Evolutionary conservation across 2,797 vertebrate species (phyloP), one percentile per base, ranked within the genome.

Genomic region (Dermochelys coriacea): DNA sequence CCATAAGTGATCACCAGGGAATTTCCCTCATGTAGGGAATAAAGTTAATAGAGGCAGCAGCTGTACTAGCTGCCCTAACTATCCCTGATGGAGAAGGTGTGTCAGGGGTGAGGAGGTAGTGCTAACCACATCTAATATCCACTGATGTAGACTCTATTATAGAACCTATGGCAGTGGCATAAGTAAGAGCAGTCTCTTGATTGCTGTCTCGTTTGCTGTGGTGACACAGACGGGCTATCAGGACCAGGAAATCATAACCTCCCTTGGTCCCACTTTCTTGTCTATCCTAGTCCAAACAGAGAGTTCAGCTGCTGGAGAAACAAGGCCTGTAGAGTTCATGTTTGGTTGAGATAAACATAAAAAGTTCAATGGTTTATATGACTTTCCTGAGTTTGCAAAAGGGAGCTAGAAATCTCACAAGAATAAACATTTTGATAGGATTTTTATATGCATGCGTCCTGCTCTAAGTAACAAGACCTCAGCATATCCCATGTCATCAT

Each of bases 111-210:
- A 5, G 6, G 5, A 12, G 54, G 23, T 2, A 57, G 9, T 51
- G 37, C 23, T 79, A 92, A 29, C 8, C 49, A 80, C 25, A 31
- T 41, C 25, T 80, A 27, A 64, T 49, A 80, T 55, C 34, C 51
- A 2, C 0, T 82, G 45, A 4, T 55, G 54, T 21, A 74, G 64
- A 29, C 90, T 3, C 5, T 27, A 80, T 29, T 3, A 74, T 54
- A 88, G 9, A 74, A 31, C 57, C 64, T 41, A 82, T n/a, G 29
- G 85, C 25, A 82, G 54, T 74, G 54, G 14, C 51, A 87, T 78
- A 91, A 80, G 71, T 91, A 80, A 61, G 34, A 61, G 25, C 41
- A 90, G 84, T 80, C 41, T n/a, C 75, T 93, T 91, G 94, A 45
- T 15, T 88, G 88, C 14, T 84, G 4, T 55, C 5, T 41, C 8